Percentiles rank a stretch among this genome's conserved stretches.
Evolutionary conservation across 2,797 vertebrate genomes (phyloP).

Genomic region (Brachyalestes nurse): DNA sequence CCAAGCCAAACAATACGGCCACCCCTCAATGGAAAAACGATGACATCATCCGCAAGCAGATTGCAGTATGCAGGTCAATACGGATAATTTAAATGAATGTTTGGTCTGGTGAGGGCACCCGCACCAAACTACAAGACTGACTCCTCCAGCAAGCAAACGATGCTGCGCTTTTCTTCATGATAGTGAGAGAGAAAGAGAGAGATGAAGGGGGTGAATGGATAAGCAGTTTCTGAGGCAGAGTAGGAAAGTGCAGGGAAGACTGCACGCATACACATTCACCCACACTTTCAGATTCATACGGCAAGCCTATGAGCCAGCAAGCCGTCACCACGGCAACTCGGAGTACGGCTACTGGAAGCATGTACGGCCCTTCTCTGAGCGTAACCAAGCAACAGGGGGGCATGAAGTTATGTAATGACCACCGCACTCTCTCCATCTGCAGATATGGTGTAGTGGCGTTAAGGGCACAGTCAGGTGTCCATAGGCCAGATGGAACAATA

Average conservation of each 20-base stretch:
- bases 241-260: constrained; percentile 2
- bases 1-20: background rate
- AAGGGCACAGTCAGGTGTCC: too few species aligned
- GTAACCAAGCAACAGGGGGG: constrained; percentile 50
- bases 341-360: constrained; percentile 1
- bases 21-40: background rate
- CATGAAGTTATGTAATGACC: constrained; percentile 43
- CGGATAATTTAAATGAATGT: background rate
- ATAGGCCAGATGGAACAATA: too few species aligned
- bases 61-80: background rate
- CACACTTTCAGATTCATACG: background rate
- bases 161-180: background rate
- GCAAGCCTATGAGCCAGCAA: constrained; percentile 27
- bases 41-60: background rate
- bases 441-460: background rate
- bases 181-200: background rate
- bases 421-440: constrained; percentile 16
- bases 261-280: constrained; percentile 4
- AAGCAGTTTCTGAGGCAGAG: constrained; percentile 12
- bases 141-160: background rate
- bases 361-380: constrained; percentile 24
- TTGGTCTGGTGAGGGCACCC: background rate
- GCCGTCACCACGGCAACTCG: constrained; percentile 45
- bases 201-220: too few species aligned
- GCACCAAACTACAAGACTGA: background rate